These are phyloP conservation scores for Pitangus sulphuratus DNA, from an alignment of 2,797 vertebrate species.

Conservation along the genomic window DNA sequence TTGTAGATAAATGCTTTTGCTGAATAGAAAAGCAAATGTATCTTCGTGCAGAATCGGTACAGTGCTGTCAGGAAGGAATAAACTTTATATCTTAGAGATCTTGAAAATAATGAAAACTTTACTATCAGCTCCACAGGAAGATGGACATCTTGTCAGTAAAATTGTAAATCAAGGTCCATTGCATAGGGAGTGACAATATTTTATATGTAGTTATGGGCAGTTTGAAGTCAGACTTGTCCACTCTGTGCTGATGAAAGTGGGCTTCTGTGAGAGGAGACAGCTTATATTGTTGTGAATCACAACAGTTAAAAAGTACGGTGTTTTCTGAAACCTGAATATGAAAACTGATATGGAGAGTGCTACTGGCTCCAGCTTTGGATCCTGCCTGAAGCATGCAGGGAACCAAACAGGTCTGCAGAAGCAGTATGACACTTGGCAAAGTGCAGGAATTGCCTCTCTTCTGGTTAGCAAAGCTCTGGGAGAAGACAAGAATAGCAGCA, in stretches of 20 bases:
- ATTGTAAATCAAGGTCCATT: background rate
- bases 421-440: background rate
- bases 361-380: background rate
- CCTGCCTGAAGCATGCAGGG: background rate
- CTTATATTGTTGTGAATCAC: background rate
- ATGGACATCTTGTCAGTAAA: background rate
- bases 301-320: rapidly evolving
- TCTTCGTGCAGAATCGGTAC: background rate
- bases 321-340: background rate
- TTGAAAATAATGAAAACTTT: conserved; percentile 1
- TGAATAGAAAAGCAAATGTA: background rate
- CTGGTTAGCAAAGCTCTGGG: background rate
- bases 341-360: background rate
- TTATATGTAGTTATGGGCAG: background rate
- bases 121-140: background rate
- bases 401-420: background rate
- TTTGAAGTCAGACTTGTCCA: background rate
- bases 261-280: background rate
- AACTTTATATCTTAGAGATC: background rate
- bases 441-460: rapidly evolving
- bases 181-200: background rate
- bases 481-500: background rate
- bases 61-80: background rate
- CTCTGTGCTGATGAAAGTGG: background rate
- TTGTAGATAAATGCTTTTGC: background rate